Percentiles rank a stretch among this genome's conserved stretches.
These are phyloP conservation scores for Morone chrysops DNA, from an alignment of 2,113 vertebrate species.

Conservation along the genomic window DNA sequence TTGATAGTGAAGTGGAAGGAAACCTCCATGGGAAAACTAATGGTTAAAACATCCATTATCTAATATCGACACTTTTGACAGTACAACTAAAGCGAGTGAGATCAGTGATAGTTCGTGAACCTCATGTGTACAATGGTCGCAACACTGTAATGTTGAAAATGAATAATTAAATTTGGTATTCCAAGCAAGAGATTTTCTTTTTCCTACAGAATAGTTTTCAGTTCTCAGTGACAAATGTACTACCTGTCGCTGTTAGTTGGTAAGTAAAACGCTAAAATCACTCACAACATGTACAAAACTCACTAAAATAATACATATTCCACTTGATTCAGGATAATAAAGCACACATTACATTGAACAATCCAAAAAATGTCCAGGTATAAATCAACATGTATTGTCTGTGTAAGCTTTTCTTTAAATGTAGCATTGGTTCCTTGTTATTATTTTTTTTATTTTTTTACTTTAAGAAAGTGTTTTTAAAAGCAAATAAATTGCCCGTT, in stretches of 20 bases:
- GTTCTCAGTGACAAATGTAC: background rate
- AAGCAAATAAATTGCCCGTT: background rate
- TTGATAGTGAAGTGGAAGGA: background rate
- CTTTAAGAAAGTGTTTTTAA: background rate
- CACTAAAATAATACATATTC: background rate
- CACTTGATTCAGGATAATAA: background rate
- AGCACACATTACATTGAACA: background rate
- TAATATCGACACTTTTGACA: background rate
- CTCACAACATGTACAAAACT: background rate
- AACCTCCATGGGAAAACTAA: background rate
- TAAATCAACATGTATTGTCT: background rate
- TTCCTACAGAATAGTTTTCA: background rate
- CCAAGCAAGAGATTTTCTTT: background rate
- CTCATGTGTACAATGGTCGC: background rate
- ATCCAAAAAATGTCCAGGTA: background rate
- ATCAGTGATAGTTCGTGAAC: background rate
- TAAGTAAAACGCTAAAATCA: background rate
- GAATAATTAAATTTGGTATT: background rate
- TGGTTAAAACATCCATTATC: background rate
- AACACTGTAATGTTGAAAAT: background rate
- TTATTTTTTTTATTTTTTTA: background rate
- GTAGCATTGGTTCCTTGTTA: background rate
- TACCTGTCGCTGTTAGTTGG: conserved; percentile 6
- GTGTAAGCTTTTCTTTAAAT: background rate
- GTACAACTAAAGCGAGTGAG: background rate